phyloP scores from a whole-genome alignment of 2,797 vertebrate species.

The Mormyrops boulengeri region DNA sequence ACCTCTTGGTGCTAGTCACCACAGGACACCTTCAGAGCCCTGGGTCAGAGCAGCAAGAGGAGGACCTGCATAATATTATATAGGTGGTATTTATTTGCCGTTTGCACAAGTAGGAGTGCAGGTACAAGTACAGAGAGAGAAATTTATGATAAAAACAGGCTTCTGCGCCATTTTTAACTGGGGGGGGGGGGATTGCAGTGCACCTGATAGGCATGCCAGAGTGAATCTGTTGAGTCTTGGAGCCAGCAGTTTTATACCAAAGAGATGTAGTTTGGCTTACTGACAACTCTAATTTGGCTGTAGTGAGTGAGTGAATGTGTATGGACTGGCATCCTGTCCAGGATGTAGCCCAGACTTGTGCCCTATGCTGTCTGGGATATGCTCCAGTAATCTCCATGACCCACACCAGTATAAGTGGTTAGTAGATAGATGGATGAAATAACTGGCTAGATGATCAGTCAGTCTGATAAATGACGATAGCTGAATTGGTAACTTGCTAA shows the following conservation, averaged over 20 bases:
- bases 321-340: not conserved
- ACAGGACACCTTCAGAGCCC: too few relatives aligned
- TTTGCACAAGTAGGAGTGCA: too few relatives aligned
- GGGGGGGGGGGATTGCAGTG: not conserved
- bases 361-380: not conserved
- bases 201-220: not conserved
- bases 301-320: not conserved
- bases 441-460: not conserved
- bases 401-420: not conserved
- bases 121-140: not conserved
- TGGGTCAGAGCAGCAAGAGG: too few relatives aligned
- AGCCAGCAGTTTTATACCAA: not conserved
- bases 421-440: not conserved
- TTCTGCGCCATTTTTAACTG: not conserved
- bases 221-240: not conserved
- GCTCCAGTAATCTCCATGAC: not conserved
- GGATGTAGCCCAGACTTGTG: not conserved
- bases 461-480: not conserved
- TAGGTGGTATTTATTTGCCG: too few relatives aligned
- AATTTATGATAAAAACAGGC: not conserved
- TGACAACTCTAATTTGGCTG: not conserved
- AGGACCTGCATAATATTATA: too few relatives aligned
- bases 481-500: slow-evolving; percentile 2
- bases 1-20: too few relatives aligned
- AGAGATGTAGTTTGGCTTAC: not conserved